Evolutionary conservation across 1,140 invertebrate genomes (phyloP), one percentile per base, ranked within the genome.

Genomic region (Drosophila truncata): DNA sequence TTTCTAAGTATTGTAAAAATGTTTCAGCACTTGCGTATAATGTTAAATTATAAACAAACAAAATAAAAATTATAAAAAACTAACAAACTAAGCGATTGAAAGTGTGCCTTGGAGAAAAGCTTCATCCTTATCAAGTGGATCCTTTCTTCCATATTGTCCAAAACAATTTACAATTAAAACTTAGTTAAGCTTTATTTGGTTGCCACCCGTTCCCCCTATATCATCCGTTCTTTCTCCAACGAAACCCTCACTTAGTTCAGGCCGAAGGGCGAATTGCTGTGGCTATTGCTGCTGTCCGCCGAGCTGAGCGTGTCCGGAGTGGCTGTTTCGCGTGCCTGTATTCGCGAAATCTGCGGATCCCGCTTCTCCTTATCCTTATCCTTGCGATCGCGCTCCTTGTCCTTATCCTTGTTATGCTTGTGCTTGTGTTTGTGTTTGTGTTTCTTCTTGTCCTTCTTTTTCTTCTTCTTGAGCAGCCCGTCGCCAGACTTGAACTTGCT

Each of bases 391-490:
- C 81, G 81, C 33, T 90, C 91, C 39, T 92, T 91, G n/a, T 94
- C 93, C 55, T 93, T 93, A 90, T 96, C 96, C 72, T 96, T 87
- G 80, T 96, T 95, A 91, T 96, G 96, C 74, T 96, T 96, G 77
- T 96, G 95, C 74, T 96, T 96, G 79, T 96, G 95, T 81, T 95
- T 96, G 74, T 97, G 95, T 88, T 96, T 96, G 77, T 96, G 95
- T 83, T 96, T 97, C 92, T 97, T 96, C 84, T 97, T 97, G 58
- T 97, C 95, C 82, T 97, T 97, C 82, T 97, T 96, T 92, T 96
- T 96, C 83, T 96, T 96, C 91, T 97, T 96, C 65, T 73, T 94
- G 7, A 95, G 94, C 7, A 54, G 93, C 29, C 67, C 82, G 39
- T 90, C 86, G 8, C 60, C 33, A 1, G 67, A 16, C 23, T 79